Evolutionary conservation across 2,888 invertebrate species (phyloP).

Genomic region (Drosophila monieri): DNA sequence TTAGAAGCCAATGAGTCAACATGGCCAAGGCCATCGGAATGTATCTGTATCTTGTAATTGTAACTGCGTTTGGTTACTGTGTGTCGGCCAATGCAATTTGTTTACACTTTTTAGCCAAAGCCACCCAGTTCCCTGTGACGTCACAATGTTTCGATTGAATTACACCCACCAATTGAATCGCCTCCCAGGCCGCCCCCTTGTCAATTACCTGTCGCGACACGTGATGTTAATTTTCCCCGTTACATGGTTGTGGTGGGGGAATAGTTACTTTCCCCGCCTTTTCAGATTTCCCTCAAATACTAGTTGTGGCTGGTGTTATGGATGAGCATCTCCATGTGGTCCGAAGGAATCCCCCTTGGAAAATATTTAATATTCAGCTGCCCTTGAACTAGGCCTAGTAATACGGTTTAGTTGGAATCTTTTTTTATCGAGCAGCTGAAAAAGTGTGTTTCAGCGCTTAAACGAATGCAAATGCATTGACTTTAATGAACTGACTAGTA

Average conservation of each 20-base stretch:
- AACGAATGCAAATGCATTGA: conserved; percentile 36
- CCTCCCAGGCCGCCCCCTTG: conserved; percentile 30
- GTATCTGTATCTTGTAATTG: conserved; percentile 32
- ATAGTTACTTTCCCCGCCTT: conserved; percentile 6
- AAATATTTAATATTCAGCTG: neutral
- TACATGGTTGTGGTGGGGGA: conserved; percentile 11
- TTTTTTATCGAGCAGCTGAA: conserved; percentile 5
- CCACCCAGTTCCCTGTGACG: conserved; percentile 42
- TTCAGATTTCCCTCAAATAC: conserved; percentile 19
- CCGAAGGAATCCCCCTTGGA: conserved; percentile 19
- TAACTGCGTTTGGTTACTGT: conserved; percentile 26
- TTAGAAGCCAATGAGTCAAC: conserved; percentile 40
- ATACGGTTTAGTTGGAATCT: conserved; percentile 8
- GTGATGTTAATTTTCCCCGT: conserved; percentile 47
- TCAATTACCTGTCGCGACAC: conserved; percentile 55
- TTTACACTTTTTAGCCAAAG: conserved; percentile 49
- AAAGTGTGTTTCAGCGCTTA: conserved; percentile 14
- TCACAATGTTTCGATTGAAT: conserved; percentile 39
- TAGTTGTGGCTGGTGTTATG: conserved; percentile 28
- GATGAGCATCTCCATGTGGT: conserved; percentile 7
- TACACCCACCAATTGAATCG: conserved; percentile 19
- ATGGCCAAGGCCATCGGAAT: conserved; percentile 34
- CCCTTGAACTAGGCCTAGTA: conserved; percentile 28
- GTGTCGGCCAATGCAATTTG: conserved; percentile 45
- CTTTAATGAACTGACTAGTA: conserved; percentile 21